Conservation (phyloP, 2,888 invertebrate genomes). For the Pinctada fucata region DNA sequence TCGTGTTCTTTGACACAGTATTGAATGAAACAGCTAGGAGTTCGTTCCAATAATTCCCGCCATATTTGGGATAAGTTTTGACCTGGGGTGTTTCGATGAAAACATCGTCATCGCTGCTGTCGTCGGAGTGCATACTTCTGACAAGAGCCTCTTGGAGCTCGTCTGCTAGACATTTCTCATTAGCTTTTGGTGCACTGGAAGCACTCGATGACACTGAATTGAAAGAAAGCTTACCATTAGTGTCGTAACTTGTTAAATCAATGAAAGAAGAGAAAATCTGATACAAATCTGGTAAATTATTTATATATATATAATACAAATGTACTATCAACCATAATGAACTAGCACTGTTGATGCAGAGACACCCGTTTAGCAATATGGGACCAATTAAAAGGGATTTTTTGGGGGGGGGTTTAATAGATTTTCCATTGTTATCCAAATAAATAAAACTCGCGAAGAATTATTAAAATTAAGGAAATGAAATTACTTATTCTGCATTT, state of each 20-base stretch:
- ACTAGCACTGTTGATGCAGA: too few relatives aligned
- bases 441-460: too few relatives aligned
- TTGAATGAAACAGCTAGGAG: constrained; percentile 54
- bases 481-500: too few relatives aligned
- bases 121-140: constrained; percentile 39
- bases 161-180: constrained; percentile 65
- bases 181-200: constrained; percentile 25
- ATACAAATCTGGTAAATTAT: too few relatives aligned
- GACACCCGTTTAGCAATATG: too few relatives aligned
- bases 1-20: constrained; percentile 59
- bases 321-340: background rate
- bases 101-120: constrained; percentile 54
- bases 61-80: constrained; percentile 57
- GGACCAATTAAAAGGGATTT: too few relatives aligned
- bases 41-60: constrained; percentile 53
- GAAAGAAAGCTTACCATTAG: background rate
- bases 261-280: background rate
- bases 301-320: background rate
- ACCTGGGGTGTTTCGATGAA: constrained; percentile 40
- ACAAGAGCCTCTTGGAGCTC: constrained; percentile 65
- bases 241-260: background rate
- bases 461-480: too few relatives aligned
- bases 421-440: too few relatives aligned
- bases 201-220: background rate
- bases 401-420: too few relatives aligned